Conservation (phyloP, 2,797 vertebrate genomes). For the Austrolebias charrua region DNA sequence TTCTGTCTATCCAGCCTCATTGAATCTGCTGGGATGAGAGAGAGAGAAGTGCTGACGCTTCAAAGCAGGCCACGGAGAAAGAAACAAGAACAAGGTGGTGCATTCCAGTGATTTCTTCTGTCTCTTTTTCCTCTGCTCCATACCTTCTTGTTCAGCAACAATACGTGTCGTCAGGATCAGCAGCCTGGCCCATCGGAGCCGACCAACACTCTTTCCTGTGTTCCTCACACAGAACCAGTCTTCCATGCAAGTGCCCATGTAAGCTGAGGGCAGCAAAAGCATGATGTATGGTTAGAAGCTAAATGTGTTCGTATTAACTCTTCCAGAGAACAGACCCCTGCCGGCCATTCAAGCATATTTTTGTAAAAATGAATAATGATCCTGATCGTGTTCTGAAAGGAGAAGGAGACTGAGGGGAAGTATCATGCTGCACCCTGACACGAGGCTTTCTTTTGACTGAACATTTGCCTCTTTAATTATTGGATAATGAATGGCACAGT, state of each 20-base stretch:
- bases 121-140: slow-evolving; percentile 5
- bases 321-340: slow-evolving; percentile 52
- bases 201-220: slow-evolving; percentile 28
- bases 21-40: slow-evolving; percentile 47
- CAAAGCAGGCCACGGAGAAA: slow-evolving; percentile 39
- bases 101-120: slow-evolving; percentile 23
- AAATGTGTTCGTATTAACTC: slow-evolving; percentile 61
- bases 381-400: slow-evolving; percentile 53
- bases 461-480: slow-evolving; percentile 36
- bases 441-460: slow-evolving; percentile 35
- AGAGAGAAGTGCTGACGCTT: slow-evolving; percentile 49
- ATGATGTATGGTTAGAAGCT: slow-evolving; percentile 62
- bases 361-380: slow-evolving; percentile 60
- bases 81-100: slow-evolving; percentile 39
- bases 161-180: slow-evolving; percentile 18
- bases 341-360: slow-evolving; percentile 46
- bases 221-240: slow-evolving; percentile 45
- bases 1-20: slow-evolving; percentile 75
- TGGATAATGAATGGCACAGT: slow-evolving; percentile 33
- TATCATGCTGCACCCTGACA: slow-evolving; percentile 43
- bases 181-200: slow-evolving; percentile 14
- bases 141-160: slow-evolving; percentile 41
- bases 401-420: slow-evolving; percentile 34
- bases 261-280: slow-evolving; percentile 60
- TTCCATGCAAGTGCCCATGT: slow-evolving; percentile 58